A percentile compares a stretch with the other conserved stretches of the same genome.
phyloP scores from a whole-genome alignment of 2,797 vertebrate genomes.

The Austrolebias charrua region DNA sequence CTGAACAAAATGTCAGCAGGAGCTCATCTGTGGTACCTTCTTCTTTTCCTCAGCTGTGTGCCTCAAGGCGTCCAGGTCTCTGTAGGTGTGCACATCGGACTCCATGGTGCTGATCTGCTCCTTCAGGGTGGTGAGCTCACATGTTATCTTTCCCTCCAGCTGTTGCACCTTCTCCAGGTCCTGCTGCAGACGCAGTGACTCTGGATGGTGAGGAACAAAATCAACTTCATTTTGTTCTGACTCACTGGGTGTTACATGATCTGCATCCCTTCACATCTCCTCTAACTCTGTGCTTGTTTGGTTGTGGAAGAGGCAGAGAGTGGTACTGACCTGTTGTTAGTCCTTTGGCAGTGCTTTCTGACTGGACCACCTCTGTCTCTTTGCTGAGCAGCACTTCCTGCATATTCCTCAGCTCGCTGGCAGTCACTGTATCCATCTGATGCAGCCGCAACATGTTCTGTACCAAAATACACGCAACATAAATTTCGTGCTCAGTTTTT shows the following conservation, averaged over 20 bases:
- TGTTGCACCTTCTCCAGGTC: conserved; percentile 95
- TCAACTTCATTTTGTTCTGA: background rate
- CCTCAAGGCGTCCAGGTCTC: conserved; percentile 86
- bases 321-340: conserved; percentile 78
- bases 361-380: conserved; percentile 95
- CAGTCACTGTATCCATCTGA: conserved; percentile 89
- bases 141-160: conserved; percentile 89
- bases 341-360: conserved; percentile 89
- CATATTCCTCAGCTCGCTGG: conserved; percentile 91
- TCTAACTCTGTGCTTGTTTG: background rate
- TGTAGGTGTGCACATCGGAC: conserved; percentile 81
- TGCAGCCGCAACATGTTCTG: conserved; percentile 89
- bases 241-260: background rate
- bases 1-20: background rate
- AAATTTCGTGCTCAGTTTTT: background rate
- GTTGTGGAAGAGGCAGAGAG: background rate
- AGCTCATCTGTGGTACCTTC: conserved; percentile 74
- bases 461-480: background rate
- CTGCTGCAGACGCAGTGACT: conserved; percentile 89
- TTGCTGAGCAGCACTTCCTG: conserved; percentile 95
- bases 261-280: background rate
- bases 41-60: conserved; percentile 87
- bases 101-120: conserved; percentile 82
- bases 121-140: conserved; percentile 85
- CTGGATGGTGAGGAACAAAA: conserved; percentile 59